These are phyloP conservation scores for Rhadinocentrus ornatus DNA, from an alignment of 2,797 vertebrate species.

Conservation along the genomic window DNA sequence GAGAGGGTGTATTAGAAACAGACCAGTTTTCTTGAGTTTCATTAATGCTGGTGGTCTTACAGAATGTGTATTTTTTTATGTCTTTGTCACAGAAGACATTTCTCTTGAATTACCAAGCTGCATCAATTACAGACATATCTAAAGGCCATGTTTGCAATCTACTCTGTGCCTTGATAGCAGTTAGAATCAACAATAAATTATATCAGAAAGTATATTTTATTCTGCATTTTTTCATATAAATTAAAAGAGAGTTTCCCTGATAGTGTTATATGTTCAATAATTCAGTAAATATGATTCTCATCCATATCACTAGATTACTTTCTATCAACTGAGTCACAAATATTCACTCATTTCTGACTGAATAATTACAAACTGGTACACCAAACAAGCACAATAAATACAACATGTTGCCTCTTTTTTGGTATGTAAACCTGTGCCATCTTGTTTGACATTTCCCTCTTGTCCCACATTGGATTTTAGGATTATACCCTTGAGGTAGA, in stretches of 20 bases:
- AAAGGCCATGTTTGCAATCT: too few species aligned
- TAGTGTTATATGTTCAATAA: not conserved
- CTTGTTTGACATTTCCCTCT: conserved; percentile 72
- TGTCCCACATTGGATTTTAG: conserved; percentile 76
- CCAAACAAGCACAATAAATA: conserved; percentile 21
- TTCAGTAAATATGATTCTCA: not conserved
- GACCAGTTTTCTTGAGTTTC: conserved; percentile 8
- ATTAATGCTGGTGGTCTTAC: conserved; percentile 9
- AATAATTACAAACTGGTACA: conserved; percentile 12
- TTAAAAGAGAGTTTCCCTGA: not conserved
- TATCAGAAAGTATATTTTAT: not conserved
- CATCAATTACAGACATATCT: too few species aligned
- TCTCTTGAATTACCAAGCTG: not conserved
- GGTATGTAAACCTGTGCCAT: conserved; percentile 61
- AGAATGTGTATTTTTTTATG: conserved; percentile 15
- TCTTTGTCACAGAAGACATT: conserved; percentile 23
- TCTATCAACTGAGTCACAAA: conserved; percentile 8
- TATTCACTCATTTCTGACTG: conserved; percentile 17
- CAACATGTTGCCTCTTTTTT: conserved; percentile 24
- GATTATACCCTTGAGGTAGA: conserved; percentile 88
- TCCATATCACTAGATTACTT: not conserved
- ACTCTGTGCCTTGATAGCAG: not conserved
- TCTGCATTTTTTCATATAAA: not conserved
- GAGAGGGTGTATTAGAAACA: conserved; percentile 51
- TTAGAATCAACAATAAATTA: not conserved